Percentiles rank a stretch among this genome's conserved stretches.
phyloP scores from a whole-genome alignment of 2,888 invertebrate species.

The Microctonus aethiopoides region DNA sequence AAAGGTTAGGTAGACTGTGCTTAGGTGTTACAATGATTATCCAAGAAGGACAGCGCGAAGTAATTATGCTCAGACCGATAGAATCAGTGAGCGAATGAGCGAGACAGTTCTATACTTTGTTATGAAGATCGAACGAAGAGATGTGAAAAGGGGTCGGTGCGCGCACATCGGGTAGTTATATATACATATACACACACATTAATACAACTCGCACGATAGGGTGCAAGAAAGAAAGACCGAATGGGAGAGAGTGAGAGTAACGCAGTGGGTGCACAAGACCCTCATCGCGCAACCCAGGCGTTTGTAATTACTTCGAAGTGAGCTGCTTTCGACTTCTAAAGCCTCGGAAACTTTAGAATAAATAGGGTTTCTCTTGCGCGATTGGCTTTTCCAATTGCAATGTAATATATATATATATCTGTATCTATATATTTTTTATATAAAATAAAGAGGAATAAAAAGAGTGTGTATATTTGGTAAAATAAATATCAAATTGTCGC shows the following conservation, averaged over 20 bases:
- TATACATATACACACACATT: background rate
- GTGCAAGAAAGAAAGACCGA: slow-evolving; percentile 46
- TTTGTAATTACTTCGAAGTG: slow-evolving; percentile 66
- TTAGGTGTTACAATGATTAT: slow-evolving; percentile 68
- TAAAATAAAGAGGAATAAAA: background rate
- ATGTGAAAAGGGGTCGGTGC: slow-evolving; percentile 12
- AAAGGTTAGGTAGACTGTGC: slow-evolving; percentile 63
- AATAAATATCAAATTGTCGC: background rate
- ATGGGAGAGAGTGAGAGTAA: slow-evolving; percentile 42
- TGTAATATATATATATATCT: background rate
- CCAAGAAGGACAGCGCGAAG: slow-evolving; percentile 66
- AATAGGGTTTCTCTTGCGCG: slow-evolving; percentile 49
- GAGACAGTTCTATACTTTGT: slow-evolving; percentile 60
- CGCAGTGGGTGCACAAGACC: slow-evolving; percentile 26
- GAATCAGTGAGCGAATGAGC: slow-evolving; percentile 57
- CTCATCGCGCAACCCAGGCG: slow-evolving; percentile 37
- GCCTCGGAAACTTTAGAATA: slow-evolving; percentile 66
- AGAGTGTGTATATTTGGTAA: background rate
- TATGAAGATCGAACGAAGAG: slow-evolving; percentile 41
- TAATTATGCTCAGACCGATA: slow-evolving; percentile 63
- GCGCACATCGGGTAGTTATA: background rate
- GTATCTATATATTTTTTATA: background rate
- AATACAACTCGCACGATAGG: background rate
- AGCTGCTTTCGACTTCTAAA: slow-evolving; percentile 64
- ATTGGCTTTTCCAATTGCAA: slow-evolving; percentile 28